These are phyloP conservation scores for Escarpia spicata DNA, from an alignment of 2,888 invertebrate species.

Conservation along the genomic window DNA sequence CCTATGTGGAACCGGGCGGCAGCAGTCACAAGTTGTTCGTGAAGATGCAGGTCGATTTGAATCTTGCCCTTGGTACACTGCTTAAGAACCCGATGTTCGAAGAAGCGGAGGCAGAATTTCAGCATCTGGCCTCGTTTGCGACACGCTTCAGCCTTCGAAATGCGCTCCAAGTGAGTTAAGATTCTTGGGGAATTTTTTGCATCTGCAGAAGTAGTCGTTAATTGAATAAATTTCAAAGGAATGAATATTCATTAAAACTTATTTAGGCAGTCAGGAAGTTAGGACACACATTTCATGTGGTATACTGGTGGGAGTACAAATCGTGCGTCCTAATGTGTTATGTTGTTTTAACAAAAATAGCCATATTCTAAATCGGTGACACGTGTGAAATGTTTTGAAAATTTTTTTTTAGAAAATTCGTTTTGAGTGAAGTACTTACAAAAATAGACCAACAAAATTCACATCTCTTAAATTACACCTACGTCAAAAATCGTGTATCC, in stretches of 20 bases:
- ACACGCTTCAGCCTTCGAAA: conserved; percentile 81
- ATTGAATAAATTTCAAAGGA: not conserved
- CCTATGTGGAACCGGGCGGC: not conserved
- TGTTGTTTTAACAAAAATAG: too few relatives aligned
- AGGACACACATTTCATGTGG: too few relatives aligned
- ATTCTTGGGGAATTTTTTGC: not conserved
- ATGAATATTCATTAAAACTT: not conserved
- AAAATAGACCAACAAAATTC: too few relatives aligned
- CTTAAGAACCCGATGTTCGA: conserved; percentile 93
- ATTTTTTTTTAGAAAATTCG: too few relatives aligned
- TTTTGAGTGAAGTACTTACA: too few relatives aligned
- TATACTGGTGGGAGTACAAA: too few relatives aligned
- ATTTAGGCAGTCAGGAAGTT: too few relatives aligned
- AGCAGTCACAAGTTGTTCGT: conserved; percentile 65
- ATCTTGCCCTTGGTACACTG: conserved; percentile 93
- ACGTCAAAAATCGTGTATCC: too few relatives aligned
- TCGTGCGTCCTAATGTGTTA: too few relatives aligned
- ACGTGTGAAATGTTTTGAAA: too few relatives aligned
- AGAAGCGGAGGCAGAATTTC: conserved; percentile 96
- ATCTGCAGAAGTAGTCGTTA: conserved; percentile 19
- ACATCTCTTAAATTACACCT: too few relatives aligned
- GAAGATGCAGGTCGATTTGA: conserved; percentile 86
- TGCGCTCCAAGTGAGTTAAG: conserved; percentile 60
- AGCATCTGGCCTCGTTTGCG: conserved; percentile 97
- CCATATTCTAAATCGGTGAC: too few relatives aligned